Percentiles rank a stretch among this genome's conserved stretches.
Conservation (phyloP, 2,113 vertebrate genomes). For the Brachyistius frenatus region DNA sequence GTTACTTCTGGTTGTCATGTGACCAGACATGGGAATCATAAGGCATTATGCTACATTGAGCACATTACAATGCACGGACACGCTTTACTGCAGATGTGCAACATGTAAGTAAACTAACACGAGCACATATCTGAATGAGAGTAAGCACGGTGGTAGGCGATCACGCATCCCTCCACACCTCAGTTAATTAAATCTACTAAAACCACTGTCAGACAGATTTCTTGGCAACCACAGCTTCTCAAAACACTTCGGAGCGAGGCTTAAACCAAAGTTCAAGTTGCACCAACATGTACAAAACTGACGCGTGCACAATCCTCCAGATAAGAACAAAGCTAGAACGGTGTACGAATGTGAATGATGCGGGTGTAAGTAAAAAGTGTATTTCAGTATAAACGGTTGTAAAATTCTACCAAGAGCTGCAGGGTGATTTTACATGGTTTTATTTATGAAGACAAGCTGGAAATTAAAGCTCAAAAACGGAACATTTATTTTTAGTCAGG, state of each 20-base stretch:
- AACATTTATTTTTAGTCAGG: no score
- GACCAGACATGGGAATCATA: slow-evolving; percentile 55
- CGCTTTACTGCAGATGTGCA: slow-evolving; percentile 17
- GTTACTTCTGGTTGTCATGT: slow-evolving; percentile 54
- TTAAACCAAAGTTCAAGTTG: not conserved
- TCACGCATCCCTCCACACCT: slow-evolving; percentile 21
- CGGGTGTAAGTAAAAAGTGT: no score
- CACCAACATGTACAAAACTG: not conserved
- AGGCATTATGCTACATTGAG: slow-evolving; percentile 63
- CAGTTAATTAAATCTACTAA: slow-evolving; percentile 6
- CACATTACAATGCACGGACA: slow-evolving; percentile 48
- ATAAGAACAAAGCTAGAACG: no score
- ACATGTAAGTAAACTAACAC: slow-evolving; percentile 26
- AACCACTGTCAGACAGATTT: not conserved
- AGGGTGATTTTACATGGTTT: no score
- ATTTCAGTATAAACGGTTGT: not conserved
- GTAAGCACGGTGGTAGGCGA: not conserved
- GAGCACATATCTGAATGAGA: not conserved
- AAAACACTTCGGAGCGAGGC: not conserved
- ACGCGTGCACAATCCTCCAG: not conserved
- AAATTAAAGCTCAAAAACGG: no score
- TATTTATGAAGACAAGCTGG: no score
- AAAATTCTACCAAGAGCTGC: not conserved
- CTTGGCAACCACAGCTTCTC: not conserved
- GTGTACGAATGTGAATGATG: no score